Evolutionary conservation across 2,113 vertebrate genomes (phyloP).

Genomic region (Oostethus manadensis): DNA sequence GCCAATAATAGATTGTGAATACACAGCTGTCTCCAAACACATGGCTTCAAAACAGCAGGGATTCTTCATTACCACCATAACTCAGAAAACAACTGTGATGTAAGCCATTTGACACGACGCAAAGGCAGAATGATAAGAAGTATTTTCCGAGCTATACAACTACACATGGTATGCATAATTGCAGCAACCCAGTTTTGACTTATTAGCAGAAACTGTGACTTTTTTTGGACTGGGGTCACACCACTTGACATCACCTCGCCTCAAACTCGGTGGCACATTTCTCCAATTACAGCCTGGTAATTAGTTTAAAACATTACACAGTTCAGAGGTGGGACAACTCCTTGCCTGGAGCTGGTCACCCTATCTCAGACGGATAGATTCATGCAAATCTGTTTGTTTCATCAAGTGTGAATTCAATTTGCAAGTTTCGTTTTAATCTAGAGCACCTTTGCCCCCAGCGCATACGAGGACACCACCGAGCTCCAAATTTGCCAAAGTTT

Average conservation of each 20-base stretch:
- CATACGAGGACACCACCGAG: slow-evolving; percentile 47
- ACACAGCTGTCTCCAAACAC: slow-evolving; percentile 44
- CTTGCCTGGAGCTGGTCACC: slow-evolving; percentile 70
- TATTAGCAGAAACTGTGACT: slow-evolving; percentile 42
- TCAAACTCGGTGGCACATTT: slow-evolving; percentile 61
- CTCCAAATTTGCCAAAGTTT: slow-evolving; percentile 44
- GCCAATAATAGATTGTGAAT: slow-evolving; percentile 39
- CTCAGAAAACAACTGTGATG: slow-evolving; percentile 30
- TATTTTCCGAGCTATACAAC: neutral
- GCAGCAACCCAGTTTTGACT: slow-evolving; percentile 33
- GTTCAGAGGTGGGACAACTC: slow-evolving; percentile 66
- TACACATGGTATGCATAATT: neutral
- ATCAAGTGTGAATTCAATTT: slow-evolving; percentile 79
- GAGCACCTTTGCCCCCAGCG: slow-evolving; percentile 74
- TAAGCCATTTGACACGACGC: slow-evolving; percentile 15
- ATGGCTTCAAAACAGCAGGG: slow-evolving; percentile 37
- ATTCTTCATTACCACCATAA: slow-evolving; percentile 26
- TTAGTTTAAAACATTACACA: slow-evolving; percentile 58
- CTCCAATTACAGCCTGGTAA: slow-evolving; percentile 66
- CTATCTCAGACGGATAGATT: slow-evolving; percentile 63
- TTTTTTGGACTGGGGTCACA: slow-evolving; percentile 51
- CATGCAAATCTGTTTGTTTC: slow-evolving; percentile 74
- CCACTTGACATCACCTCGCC: slow-evolving; percentile 40
- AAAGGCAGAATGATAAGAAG: neutral
- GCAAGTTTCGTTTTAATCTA: slow-evolving; percentile 67